These are phyloP conservation scores for Gastracanthus pulcherrimus DNA, from an alignment of 2,888 invertebrate species.

Conservation along the genomic window DNA sequence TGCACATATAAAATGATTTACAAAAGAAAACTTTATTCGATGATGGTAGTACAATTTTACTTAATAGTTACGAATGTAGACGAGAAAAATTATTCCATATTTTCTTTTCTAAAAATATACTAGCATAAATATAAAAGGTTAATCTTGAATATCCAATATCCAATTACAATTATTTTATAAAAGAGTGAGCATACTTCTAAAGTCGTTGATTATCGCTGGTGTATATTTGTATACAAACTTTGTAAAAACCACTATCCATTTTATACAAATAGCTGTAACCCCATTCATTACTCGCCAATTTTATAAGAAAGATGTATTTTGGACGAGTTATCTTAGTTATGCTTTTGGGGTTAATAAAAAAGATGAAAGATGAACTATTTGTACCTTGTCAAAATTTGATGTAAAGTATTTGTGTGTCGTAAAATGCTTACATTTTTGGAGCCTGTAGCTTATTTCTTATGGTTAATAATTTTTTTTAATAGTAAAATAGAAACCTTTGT, in stretches of 20 bases:
- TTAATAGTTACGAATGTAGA: constrained; percentile 1
- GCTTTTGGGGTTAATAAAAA: constrained; percentile 9
- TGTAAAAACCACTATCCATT: constrained; percentile 12
- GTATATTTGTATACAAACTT: constrained; percentile 37
- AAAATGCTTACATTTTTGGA: constrained; percentile 27
- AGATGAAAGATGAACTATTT: background rate
- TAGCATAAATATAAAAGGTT: constrained; percentile 20
- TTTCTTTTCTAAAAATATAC: constrained; percentile 14
- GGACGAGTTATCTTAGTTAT: background rate
- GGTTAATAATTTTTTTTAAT: background rate
- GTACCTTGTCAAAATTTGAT: constrained; percentile 5
- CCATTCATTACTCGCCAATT: background rate
- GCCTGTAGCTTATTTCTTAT: background rate
- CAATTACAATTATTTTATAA: constrained; percentile 25
- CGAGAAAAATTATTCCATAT: constrained; percentile 1
- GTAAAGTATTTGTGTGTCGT: background rate
- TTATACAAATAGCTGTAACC: constrained; percentile 16
- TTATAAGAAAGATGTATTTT: background rate
- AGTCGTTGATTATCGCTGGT: constrained; percentile 2
- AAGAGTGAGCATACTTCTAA: constrained; percentile 23
- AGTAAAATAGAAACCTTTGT: constrained; percentile 1
- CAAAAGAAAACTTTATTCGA: constrained; percentile 18
- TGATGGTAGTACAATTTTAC: constrained; percentile 9
- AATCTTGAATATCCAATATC: background rate
- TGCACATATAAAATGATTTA: constrained; percentile 34